A percentile compares a stretch with the other conserved stretches of the same genome.
These are phyloP conservation scores for Talpa occidentalis DNA, from an alignment of 2,113 vertebrate genomes.

Conservation along the genomic window DNA sequence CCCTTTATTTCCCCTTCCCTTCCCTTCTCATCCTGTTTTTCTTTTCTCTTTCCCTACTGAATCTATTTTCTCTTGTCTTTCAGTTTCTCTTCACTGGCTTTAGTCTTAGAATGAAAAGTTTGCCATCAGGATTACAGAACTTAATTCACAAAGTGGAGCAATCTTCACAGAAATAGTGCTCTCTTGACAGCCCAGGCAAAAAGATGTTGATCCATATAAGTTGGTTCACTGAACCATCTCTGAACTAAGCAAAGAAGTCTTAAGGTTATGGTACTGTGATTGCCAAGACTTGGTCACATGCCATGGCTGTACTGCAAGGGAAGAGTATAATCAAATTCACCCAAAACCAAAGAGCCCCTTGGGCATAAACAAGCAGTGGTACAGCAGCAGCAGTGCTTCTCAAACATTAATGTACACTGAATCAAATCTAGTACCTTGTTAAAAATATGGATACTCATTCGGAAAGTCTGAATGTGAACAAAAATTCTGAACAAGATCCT, in stretches of 20 bases:
- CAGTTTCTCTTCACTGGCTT: neutral
- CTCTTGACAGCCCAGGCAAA: neutral
- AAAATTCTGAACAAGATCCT: neutral
- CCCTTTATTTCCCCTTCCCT: too few relatives aligned
- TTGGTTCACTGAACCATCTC: neutral
- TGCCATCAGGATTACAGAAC: neutral
- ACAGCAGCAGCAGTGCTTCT: neutral
- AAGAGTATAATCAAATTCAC: neutral
- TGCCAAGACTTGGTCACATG: neutral
- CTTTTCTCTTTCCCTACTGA: too few relatives aligned
- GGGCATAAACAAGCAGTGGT: neutral
- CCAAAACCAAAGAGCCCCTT: neutral
- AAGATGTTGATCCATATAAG: neutral
- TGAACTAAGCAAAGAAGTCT: neutral
- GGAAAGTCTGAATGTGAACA: neutral
- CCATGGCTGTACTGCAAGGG: neutral
- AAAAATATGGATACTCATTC: neutral
- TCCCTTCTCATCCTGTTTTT: neutral
- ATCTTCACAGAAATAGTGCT: neutral
- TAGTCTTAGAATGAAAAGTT: neutral
- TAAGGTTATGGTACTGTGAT: neutral
- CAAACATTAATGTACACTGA: neutral
- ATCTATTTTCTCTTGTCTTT: neutral
- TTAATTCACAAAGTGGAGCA: neutral
- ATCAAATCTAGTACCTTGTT: neutral